Conservation (phyloP, 1,140 invertebrate genomes). For the Cotesia glomerata region DNA sequence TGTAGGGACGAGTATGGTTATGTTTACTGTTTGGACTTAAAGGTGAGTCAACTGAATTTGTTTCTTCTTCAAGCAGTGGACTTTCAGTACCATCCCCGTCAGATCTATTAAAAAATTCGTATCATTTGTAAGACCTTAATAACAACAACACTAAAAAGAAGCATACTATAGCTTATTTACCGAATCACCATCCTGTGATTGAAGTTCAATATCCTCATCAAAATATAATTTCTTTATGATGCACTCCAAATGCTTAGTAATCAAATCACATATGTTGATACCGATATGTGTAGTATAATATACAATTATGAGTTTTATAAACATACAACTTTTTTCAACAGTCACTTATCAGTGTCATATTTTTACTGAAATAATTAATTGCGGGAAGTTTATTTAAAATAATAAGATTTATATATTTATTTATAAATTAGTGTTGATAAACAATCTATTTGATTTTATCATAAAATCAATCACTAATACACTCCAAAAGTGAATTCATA, state of each 20-base stretch:
- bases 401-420: neutral
- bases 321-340: no score
- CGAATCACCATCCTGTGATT: constrained; percentile 61
- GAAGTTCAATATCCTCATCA: constrained; percentile 37
- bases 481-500: neutral
- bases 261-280: constrained; percentile 24
- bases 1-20: constrained; percentile 53
- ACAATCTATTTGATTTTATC: neutral
- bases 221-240: constrained; percentile 37
- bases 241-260: constrained; percentile 35
- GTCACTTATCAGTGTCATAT: no score
- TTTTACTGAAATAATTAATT: no score
- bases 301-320: neutral
- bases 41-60: constrained; percentile 58
- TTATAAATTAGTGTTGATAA: neutral
- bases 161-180: constrained; percentile 40
- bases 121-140: constrained; percentile 19
- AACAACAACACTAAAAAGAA: constrained; percentile 25
- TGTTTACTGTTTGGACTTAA: constrained; percentile 58
- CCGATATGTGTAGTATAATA: neutral
- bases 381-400: neutral
- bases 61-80: constrained; percentile 60
- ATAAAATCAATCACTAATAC: neutral
- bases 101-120: constrained; percentile 46
- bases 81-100: constrained; percentile 62